Base-by-base conservation (phyloP, 2,113 vertebrate species). In the Micronycteris hirsuta region DNA sequence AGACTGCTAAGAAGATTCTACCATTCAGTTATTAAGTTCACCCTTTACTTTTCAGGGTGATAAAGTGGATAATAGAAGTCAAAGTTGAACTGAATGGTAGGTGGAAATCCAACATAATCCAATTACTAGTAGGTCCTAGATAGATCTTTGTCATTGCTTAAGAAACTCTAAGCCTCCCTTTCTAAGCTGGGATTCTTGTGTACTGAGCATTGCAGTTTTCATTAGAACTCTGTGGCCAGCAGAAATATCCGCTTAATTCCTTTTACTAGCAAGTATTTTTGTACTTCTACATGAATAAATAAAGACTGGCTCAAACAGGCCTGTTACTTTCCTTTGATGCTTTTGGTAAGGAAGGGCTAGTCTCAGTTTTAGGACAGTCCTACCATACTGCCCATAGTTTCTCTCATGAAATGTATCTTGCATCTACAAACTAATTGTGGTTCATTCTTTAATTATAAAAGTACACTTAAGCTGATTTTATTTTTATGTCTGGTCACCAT, bases 201-300 rank as follows among this genome's bases (percentile, higher is more conserved):
- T 68, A 92, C 58, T 24, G 17, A 83, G 49, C 80, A 81, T 41
- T 58, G 10, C 0, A 45, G 17, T 84, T 96, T 94, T 90, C 67
- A 76, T 65, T 84, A 92, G 56, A 63, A 93, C 20, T 68, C 63
- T 83, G 19, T 92, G 80, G 63, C 68, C 87, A 94, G 52, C 22
- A 93, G 58, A 93, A 96, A 92, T 33, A 86, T 68, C 63, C 0
- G 0, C 38, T 91, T 56, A 33, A 82, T 81, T 95, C 26, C 68
- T 68, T 95, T 95, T 74, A 74, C 63, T 86, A 93, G 76, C 54
- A 93, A 92, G 9, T 84, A 89, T 93, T 97, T 93, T 73, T 94
- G 41, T 38, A 58, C 38, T 92, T 94, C 68, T 63, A 71, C 24
- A 58, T 45, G 38, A 89, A 68, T 86, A 97, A 86, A 82, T 68